Evolutionary conservation across 2,797 vertebrate species (phyloP), one percentile per base, ranked within the genome.

Genomic region (Garrulus glandarius): DNA sequence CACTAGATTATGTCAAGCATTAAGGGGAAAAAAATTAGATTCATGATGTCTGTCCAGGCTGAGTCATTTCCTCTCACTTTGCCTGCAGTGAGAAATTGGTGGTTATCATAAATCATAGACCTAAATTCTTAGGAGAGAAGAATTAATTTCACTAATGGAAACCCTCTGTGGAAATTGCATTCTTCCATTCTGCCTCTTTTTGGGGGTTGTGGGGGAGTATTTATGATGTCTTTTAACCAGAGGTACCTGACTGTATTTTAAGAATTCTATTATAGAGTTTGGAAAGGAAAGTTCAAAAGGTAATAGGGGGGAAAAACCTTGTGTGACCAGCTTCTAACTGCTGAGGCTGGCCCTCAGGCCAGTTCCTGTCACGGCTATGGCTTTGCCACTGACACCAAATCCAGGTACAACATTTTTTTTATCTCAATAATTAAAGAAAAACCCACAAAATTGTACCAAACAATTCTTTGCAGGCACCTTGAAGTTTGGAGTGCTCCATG

Each of bases 141-240:
- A 97, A 97, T 98, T 98, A 97, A 97, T 98, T 95, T 97, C 96
- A 89, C 93, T 97, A 97, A 97, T 96, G 97, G 95, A 97, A 98
- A 97, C 84, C 95, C 95, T 95, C 94, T 94, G 78, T 59, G 36
- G 84, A 94, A 84, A 92, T n/a, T 81, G 59, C 59, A 81, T 74
- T 79, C 21, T 36, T 68, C 69, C 49, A 41, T 81, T 61, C 84
- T 60, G 65, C 74, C 61, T 70, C 64, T 71, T 65, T 39, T 43
- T 67, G 61, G 72, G 29, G 49, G 67, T 5, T 7, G 18, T 37
- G n/a, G 49, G 30, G 19, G 9, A 46, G 77, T 90, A 96, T 94
- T 95, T 96, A 76, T 55, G 61, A 46, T 69, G 53, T 39, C 70
- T 95, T 96, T 94, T 79, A 86, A 95, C 94, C 71, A 89, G 65